Base-by-base conservation (phyloP, 1,140 invertebrate species). In the Venturia canescens region DNA sequence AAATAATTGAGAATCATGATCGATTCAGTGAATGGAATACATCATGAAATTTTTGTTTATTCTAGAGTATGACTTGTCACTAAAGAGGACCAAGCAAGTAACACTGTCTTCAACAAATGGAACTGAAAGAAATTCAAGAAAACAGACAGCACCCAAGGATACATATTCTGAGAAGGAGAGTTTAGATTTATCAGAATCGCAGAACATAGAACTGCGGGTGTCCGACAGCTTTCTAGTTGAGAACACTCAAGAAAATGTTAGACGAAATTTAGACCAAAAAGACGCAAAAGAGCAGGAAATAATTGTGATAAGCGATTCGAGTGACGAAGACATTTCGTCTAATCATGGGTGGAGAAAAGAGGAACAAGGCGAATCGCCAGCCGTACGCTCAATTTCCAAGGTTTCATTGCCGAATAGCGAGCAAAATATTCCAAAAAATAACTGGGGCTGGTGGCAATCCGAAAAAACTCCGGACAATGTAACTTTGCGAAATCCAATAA, bases 301-400 rank as follows among this genome's bases (percentile, higher is more conserved):
- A 3, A 85, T 87, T 13, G 67, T 87, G 5, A 87, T 87, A 23
- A 87, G 86, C 44, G 87, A 88, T 27, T 88, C 87, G 0, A 88
- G 86, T 75, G 87, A 86, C 23, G 78, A 85, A 75, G 60, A 86
- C 72, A 82, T 81, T 0, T 82, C 70, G 9, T 75, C 83, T 26
- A 84, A 84, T 23, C 34, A 48, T 0, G 79, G 83, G 21, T 48
- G n/a, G 50, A 80, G 13, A 67, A 18, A 29, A 81, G 75, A 63
- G 74, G 26, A 57, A 78, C 29, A 3, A 53, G 3, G 26, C 26
- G 21, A 31, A 15, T 18, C 48, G 60, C 60, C 60, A 72, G 29
- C 69, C 26, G n/a, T 77, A 13, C 72, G 38, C 38, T 44, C 53
- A n/a, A 78, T 67, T 63, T 23, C n/a, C 4, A 80, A 82, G 27